phyloP scores from a whole-genome alignment of 2,113 vertebrate species.

The Turnix velox region DNA sequence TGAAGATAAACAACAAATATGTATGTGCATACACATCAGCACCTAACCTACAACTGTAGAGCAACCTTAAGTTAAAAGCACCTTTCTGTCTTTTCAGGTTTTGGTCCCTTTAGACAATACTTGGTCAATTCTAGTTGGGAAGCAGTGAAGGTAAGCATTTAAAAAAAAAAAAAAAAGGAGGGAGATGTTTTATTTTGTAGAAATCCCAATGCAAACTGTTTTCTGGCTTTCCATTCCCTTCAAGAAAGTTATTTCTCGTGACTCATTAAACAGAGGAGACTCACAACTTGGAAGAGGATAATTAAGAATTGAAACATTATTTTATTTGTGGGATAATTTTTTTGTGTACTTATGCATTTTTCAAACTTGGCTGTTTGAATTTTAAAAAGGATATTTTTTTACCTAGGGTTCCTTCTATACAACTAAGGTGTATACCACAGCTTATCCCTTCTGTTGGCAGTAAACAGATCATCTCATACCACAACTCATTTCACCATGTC shows the following conservation, averaged over 20 bases:
- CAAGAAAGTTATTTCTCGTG: neutral
- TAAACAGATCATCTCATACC: neutral
- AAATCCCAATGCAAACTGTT: neutral
- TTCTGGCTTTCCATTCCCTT: neutral
- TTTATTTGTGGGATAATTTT: neutral
- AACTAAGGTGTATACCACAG: neutral
- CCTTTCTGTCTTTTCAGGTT: conserved; percentile 69
- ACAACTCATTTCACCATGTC: neutral
- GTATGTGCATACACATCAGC: neutral
- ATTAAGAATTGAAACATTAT: neutral
- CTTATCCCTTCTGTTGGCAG: neutral
- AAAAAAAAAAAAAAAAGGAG: neutral
- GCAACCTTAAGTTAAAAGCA: neutral
- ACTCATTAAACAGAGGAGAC: neutral
- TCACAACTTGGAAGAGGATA: neutral
- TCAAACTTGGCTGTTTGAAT: neutral
- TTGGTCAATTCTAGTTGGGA: conserved; percentile 84
- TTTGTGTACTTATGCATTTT: neutral
- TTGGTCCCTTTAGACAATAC: conserved; percentile 82
- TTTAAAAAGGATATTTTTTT: neutral
- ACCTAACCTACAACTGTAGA: neutral
- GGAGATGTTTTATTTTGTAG: neutral
- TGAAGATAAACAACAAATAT: neutral
- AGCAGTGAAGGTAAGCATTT: conserved; percentile 78
- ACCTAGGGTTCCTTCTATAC: neutral